A percentile compares a stretch with the other conserved stretches of the same genome.
Evolutionary conservation across 2,797 vertebrate genomes (phyloP).

Genomic region (Phylloscopus collybita): DNA sequence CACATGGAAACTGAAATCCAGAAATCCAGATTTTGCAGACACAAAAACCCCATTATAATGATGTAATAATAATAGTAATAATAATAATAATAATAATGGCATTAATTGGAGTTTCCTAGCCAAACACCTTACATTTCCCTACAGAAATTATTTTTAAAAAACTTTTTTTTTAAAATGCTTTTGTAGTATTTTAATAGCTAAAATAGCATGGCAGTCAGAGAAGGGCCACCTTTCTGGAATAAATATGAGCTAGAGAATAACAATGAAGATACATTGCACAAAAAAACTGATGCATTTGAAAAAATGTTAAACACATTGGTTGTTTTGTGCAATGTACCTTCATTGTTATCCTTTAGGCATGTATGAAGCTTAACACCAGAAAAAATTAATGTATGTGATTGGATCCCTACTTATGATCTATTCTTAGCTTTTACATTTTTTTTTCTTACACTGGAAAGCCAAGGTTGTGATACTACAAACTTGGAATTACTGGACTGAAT

Average conservation of each 20-base stretch:
- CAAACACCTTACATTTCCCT: neutral
- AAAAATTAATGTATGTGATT: neutral
- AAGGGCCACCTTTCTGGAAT: neutral
- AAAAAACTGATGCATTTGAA: neutral
- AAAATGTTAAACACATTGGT: too few relatives aligned
- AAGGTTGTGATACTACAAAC: constrained; percentile 38
- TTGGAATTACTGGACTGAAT: neutral
- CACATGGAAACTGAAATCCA: constrained; percentile 26
- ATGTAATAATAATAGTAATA: neutral
- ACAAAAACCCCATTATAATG: neutral
- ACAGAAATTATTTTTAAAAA: constrained; percentile 1
- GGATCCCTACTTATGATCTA: neutral
- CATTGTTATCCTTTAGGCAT: neutral
- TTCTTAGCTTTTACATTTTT: neutral
- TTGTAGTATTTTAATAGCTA: neutral
- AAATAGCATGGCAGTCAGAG: neutral
- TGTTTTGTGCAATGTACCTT: too few relatives aligned
- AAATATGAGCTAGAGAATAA: neutral
- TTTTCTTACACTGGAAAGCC: constrained; percentile 27
- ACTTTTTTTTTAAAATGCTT: neutral
- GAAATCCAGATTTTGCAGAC: neutral
- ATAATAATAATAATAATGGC: neutral
- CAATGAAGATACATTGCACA: neutral
- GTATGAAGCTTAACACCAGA: neutral
- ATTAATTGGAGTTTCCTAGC: neutral